Evolutionary conservation across 2,888 invertebrate genomes (phyloP), one percentile per base, ranked within the genome.

Genomic region (Pimpla rufipes): DNA sequence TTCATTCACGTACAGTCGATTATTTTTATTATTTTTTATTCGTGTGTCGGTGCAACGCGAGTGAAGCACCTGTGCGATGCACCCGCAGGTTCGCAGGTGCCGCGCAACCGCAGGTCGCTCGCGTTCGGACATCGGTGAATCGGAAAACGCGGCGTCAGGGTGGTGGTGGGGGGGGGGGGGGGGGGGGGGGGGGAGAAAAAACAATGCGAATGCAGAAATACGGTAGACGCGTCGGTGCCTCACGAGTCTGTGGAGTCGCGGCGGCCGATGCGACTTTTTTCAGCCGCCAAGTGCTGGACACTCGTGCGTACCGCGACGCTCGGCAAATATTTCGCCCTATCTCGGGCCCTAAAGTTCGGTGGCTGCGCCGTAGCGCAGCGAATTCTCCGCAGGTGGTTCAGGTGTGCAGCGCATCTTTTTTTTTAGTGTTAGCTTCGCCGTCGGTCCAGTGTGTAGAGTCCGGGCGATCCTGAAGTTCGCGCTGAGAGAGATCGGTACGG

Each of bases 121-220:
- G n/a, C n/a, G 73, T 82, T 78, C 78, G 68, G 37, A 52, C 57
- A 74, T 68, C 59, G 79, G 76, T n/a, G n/a, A n/a, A 59, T 71
- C 55, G 67, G 70, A 82, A 74, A 79, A 79, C 79, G 81, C 74
- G 83, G 57, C 62, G 66, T n/a, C n/a, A n/a, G n/a, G n/a, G n/a
- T n/a, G n/a, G n/a, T n/a, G n/a, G n/a, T n/a, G n/a, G n/a, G n/a
- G n/a, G n/a, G n/a, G n/a, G n/a, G n/a, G n/a, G n/a, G n/a, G n/a
- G n/a, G n/a, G n/a, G n/a, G 67, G 55, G 82, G 78, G 83, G 85
- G 85, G 85, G 77, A 83, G 67, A 75, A n/a, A n/a, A n/a, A n/a
- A 66, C 55, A 75, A 85, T 79, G 68, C 68, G 79, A 50, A 84
- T 81, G 78, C 57, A 78, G 77, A 86, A 82, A 62, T 62, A 64